A percentile compares a stretch with the other conserved stretches of the same genome.
These are phyloP conservation scores for Ophiodon elongatus DNA, from an alignment of 2,113 vertebrate species.

Conservation along the genomic window DNA sequence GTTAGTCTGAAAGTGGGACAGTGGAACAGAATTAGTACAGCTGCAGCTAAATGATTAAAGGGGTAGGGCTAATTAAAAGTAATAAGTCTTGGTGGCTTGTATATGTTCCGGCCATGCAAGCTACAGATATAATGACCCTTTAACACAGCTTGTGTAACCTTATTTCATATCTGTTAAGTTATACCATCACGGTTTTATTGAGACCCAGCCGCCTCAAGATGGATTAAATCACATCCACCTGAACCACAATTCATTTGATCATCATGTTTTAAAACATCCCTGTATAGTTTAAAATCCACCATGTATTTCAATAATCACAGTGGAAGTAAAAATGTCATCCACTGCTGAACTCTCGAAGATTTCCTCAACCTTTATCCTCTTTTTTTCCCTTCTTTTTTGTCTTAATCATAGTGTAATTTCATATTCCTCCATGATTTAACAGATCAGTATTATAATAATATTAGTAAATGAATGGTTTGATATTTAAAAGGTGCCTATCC, in stretches of 20 bases:
- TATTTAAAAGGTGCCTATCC: neutral
- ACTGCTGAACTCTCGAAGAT: neutral
- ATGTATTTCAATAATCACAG: neutral
- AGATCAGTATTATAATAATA: neutral
- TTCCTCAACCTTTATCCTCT: neutral
- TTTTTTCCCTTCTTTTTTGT: neutral
- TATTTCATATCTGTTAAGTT: neutral
- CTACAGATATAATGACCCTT: neutral
- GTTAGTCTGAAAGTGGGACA: neutral
- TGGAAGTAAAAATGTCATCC: neutral
- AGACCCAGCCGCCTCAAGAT: neutral
- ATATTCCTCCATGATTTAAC: neutral
- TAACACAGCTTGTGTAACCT: neutral
- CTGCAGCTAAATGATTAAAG: neutral
- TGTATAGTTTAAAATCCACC: neutral
- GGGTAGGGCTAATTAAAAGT: conserved; percentile 6
- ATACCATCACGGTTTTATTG: neutral
- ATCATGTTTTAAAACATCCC: neutral
- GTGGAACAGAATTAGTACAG: conserved; percentile 4
- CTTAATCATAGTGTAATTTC: neutral
- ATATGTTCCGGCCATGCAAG: neutral
- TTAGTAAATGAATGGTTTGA: neutral
- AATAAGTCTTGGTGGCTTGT: conserved; percentile 8
- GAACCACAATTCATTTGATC: neutral
- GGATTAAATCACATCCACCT: neutral